Base-by-base conservation (phyloP, 2,888 invertebrate species). In the Diaprepes abbreviatus region DNA sequence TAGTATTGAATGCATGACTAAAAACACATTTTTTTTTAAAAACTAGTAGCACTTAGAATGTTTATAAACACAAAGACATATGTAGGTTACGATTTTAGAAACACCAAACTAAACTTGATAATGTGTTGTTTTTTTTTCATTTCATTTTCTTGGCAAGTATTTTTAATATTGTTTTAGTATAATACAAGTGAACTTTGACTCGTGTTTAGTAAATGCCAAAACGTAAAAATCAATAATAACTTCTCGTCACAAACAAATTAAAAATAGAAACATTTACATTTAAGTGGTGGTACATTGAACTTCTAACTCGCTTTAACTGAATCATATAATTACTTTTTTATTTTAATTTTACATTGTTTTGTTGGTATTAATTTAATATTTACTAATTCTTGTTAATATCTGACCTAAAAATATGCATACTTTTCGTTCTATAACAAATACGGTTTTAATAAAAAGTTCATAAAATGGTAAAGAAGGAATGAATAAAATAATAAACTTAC, bases 1-100 rank as follows among this genome's bases (percentile, higher is more conserved):
- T 16, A 63, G 16, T 50, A 63, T 33, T 0, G 17, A 45, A 45
- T 9, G 9, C 43, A 40, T 31, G 1, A 43, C 31, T 31, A 59
- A 1, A 10, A n/a, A 3, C 9, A n/a, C 35, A 35, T 35, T 35
- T 35, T 35, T n/a, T 24, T 24, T 3, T 24, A 24, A 24, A 24
- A 24, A 24, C 24, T 24, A 4, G 5, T 24, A 24, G 5, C 24
- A 24, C 24, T 4, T 24, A n/a, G n/a, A n/a, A n/a, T n/a, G n/a
- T n/a, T n/a, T n/a, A n/a, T n/a, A n/a, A n/a, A n/a, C n/a, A n/a
- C n/a, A n/a, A n/a, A n/a, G n/a, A n/a, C n/a, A n/a, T n/a, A n/a
- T n/a, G n/a, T n/a, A n/a, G n/a, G n/a, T n/a, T n/a, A n/a, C n/a
- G n/a, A n/a, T n/a, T n/a, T n/a, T n/a, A n/a, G n/a, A n/a, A n/a